phyloP scores from a whole-genome alignment of 2,113 vertebrate genomes.

The Heteronetta atricapilla region DNA sequence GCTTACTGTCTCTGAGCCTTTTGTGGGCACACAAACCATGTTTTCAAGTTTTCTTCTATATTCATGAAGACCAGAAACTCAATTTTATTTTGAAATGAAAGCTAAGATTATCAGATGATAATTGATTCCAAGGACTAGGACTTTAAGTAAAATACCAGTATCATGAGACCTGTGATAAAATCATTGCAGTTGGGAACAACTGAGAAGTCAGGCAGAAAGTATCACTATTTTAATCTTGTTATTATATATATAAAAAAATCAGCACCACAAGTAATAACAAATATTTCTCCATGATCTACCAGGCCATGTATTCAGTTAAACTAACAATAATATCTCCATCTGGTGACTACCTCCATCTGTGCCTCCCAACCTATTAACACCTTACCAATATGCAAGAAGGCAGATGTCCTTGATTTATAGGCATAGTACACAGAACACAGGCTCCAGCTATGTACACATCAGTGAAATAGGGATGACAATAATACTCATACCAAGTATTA shows the following conservation, averaged over 20 bases:
- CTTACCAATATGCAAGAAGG: conserved; percentile 37
- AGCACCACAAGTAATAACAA: background rate
- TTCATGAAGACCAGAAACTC: conserved; percentile 25
- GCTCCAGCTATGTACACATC: conserved; percentile 14
- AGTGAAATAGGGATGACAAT: background rate
- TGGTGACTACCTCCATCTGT: conserved; percentile 29
- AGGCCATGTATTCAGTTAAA: conserved; percentile 1
- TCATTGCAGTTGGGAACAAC: background rate
- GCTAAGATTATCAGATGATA: conserved; percentile 35
- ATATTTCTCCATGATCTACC: background rate
- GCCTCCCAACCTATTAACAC: conserved; percentile 43
- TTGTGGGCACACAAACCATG: background rate
- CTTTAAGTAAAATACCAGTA: background rate
- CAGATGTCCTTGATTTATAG: conserved; percentile 46
- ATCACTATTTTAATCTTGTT: background rate
- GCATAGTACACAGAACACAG: background rate
- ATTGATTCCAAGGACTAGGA: background rate
- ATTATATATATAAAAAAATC: background rate
- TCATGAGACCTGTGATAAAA: conserved; percentile 24
- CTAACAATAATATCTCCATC: conserved; percentile 20
- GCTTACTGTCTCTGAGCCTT: background rate
- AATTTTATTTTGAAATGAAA: conserved; percentile 42
- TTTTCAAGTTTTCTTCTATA: conserved; percentile 18
- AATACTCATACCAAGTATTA: background rate
- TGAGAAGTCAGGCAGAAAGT: background rate